Base-by-base conservation (phyloP, 2,797 vertebrate genomes). In the Centroberyx gerrardi region DNA sequence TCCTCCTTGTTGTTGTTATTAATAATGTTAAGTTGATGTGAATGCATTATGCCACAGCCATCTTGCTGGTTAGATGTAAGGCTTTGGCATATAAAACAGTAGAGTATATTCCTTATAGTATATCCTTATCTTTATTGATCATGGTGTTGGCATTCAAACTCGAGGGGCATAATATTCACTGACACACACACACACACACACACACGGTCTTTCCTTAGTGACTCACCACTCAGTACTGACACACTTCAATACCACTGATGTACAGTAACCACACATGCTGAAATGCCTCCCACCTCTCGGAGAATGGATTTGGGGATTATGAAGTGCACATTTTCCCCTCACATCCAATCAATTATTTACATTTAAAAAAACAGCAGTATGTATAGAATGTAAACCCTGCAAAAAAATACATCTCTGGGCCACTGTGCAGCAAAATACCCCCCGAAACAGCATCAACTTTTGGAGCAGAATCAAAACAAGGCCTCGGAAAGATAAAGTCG, bases 221-320 rank as follows among this genome's bases (percentile, higher is more conserved):
- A 72, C 54, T 82, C 72, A 69, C 42, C 59, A 59, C 14, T 48
- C 14, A 17, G 15, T 17, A 48, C 13, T 48, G 48, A 55, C 59
- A 72, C 38, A 66, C 64, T 62, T 68, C 9, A 72, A 8, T 46
- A 40, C 12, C 54, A 22, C 28, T 48, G 33, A 36, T 6, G 8
- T 36, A 36, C 33, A 36, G 7, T 36, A 36, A 36, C 33, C 33
- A 36, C 33, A 36, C 6, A 36, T 36, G 8, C 33, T 36, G 15
- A 48, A 15, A 48, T 8, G 15, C 28, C 59, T 46, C 22, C 28
- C 5, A 46, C 7, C 29, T n/a, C 12, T 8, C 0, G 28, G 38
- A 8, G 18, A 49, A 15, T 13, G 8, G 12, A 68, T 53, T 42
- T 58, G 2, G 1, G 0, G 1, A 58, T 72, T 2, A 6, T 36